A percentile compares a stretch with the other conserved stretches of the same genome.
These are phyloP conservation scores for Coluber constrictor DNA, from an alignment of 2,797 vertebrate species.

Conservation along the genomic window DNA sequence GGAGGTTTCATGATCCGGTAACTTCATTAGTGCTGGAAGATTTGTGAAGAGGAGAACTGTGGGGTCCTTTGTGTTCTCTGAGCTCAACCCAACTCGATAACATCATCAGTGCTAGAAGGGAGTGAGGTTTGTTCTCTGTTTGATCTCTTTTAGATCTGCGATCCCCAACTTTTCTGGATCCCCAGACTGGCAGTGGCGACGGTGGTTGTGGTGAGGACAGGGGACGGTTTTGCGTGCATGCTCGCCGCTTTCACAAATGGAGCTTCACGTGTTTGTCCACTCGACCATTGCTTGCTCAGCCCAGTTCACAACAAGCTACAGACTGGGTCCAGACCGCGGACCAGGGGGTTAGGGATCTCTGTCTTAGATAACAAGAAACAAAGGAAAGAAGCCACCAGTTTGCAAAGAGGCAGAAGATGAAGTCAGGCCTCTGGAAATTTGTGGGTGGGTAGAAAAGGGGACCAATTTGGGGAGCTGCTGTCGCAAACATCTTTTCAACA, in stretches of 20 bases:
- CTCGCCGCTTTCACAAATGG: background rate
- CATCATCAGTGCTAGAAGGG: background rate
- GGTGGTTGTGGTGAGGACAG: background rate
- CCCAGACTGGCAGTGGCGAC: background rate
- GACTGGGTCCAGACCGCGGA: background rate
- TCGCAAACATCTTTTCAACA: background rate
- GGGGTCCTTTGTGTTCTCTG: background rate
- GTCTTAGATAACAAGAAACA: background rate
- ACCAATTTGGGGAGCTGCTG: background rate
- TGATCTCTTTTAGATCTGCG: background rate
- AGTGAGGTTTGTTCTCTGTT: background rate
- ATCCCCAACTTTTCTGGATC: background rate
- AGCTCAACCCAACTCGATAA: background rate
- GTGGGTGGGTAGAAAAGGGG: background rate
- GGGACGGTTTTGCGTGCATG: rapidly evolving
- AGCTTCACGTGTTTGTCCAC: rapidly evolving
- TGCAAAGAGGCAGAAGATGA: background rate
- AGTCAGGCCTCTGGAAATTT: background rate
- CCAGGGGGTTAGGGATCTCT: background rate
- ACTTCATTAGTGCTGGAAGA: too few relatives aligned
- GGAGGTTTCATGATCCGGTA: background rate
- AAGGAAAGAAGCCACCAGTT: background rate
- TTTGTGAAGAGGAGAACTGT: background rate
- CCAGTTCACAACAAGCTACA: background rate
- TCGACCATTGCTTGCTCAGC: background rate